phyloP scores from a whole-genome alignment of 2,797 vertebrate species.

The Xenopus petersii region DNA sequence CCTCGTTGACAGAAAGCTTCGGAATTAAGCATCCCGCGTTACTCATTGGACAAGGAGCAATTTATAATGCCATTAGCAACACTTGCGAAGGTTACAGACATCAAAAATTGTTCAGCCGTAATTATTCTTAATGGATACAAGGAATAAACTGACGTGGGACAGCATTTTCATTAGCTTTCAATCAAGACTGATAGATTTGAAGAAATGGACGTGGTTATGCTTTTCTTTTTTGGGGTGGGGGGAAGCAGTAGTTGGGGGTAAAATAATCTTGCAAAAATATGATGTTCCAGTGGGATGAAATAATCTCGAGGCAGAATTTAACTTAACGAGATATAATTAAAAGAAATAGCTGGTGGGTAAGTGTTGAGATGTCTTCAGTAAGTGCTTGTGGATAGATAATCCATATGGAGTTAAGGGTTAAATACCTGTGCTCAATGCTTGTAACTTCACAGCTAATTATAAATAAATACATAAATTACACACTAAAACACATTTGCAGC shows the following conservation, averaged over 20 bases:
- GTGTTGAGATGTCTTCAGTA: slow-evolving; percentile 61
- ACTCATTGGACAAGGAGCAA: slow-evolving; percentile 99
- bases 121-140: slow-evolving; percentile 99
- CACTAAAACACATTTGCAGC: no score
- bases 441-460: not conserved
- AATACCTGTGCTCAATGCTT: not conserved
- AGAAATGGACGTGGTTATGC: slow-evolving; percentile 88
- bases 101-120: slow-evolving; percentile 99
- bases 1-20: slow-evolving; percentile 99
- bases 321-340: slow-evolving; percentile 77
- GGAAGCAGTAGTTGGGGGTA: slow-evolving; percentile 56
- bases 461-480: not conserved
- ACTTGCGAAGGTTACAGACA: slow-evolving; percentile 99
- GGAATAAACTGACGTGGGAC: slow-evolving; percentile 97
- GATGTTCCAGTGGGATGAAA: slow-evolving; percentile 77
- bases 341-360: slow-evolving; percentile 47
- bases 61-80: slow-evolving; percentile 99
- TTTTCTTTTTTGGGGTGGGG: slow-evolving; percentile 67
- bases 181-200: slow-evolving; percentile 91
- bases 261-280: slow-evolving; percentile 71
- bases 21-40: slow-evolving; percentile 98
- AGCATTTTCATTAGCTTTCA: slow-evolving; percentile 99
- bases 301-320: slow-evolving; percentile 72
- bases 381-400: slow-evolving; percentile 42
- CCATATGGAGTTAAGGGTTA: slow-evolving; percentile 1